Evolutionary conservation across 2,113 vertebrate species (phyloP).

Genomic region (Labrus mixtus): DNA sequence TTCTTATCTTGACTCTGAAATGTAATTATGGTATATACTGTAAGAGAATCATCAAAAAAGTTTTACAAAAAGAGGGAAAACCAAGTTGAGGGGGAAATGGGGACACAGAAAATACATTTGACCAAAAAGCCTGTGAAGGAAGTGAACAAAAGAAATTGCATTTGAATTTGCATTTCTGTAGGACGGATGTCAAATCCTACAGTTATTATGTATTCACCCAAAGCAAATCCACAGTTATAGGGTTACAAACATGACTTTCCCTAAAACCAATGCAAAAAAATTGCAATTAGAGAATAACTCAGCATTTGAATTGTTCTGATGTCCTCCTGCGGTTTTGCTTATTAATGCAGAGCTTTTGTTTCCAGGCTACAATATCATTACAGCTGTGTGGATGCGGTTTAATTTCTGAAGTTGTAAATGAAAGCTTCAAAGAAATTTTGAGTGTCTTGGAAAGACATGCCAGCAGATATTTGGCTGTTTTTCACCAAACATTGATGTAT

Average conservation of each 20-base stretch:
- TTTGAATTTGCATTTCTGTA: not conserved
- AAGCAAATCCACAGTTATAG: not conserved
- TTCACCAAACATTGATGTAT: not conserved
- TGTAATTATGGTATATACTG: not conserved
- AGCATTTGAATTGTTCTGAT: not conserved
- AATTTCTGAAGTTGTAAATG: constrained; percentile 8
- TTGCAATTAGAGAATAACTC: not conserved
- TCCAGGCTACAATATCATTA: constrained; percentile 1
- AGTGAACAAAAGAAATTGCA: not conserved
- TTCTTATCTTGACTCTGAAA: not conserved
- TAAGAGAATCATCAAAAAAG: not conserved
- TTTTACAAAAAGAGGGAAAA: not conserved
- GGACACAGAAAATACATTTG: not conserved
- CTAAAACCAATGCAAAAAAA: not conserved
- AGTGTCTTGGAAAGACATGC: not conserved
- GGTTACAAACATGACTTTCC: not conserved
- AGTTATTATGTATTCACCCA: not conserved
- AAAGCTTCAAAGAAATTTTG: constrained; percentile 8
- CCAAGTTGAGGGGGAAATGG: not conserved
- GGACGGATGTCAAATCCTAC: not conserved
- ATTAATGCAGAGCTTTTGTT: constrained; percentile 23
- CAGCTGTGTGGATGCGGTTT: not conserved
- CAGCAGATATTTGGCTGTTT: constrained; percentile 1
- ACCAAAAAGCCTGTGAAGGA: not conserved
- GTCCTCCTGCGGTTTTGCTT: constrained; percentile 6